Evolutionary conservation across 2,797 vertebrate species (phyloP).

Genomic region (Coluber constrictor): DNA sequence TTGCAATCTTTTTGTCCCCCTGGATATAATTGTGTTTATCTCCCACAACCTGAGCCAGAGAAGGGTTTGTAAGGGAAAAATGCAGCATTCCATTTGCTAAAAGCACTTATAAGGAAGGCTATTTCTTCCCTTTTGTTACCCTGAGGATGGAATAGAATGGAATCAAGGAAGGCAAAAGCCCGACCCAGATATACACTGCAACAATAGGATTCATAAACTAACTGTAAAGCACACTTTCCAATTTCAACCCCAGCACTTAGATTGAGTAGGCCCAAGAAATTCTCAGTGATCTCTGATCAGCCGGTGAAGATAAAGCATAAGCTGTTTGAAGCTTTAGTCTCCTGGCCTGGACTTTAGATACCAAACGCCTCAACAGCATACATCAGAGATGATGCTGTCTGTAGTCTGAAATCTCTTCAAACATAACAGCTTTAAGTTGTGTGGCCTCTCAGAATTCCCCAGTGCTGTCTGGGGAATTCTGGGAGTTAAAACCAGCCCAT

Average conservation of each 20-base stretch:
- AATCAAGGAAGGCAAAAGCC: not conserved
- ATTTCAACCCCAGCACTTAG: not conserved
- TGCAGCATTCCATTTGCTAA: not conserved
- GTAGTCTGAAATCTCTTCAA: not conserved
- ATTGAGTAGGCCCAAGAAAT: not conserved
- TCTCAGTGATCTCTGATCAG: not conserved
- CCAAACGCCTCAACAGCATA: not conserved
- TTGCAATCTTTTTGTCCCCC: not conserved
- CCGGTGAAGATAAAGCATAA: not conserved
- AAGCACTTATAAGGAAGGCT: not conserved
- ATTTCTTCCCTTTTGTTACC: not conserved
- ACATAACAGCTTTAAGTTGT: not conserved
- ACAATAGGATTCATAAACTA: not conserved
- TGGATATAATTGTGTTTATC: constrained; percentile 2
- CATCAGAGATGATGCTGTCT: not conserved
- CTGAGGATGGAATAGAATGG: not conserved
- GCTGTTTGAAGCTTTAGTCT: not conserved
- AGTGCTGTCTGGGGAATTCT: not conserved
- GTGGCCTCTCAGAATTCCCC: not conserved
- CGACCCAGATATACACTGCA: not conserved
- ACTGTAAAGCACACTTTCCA: not conserved
- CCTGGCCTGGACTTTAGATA: not conserved
- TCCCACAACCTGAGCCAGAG: constrained; percentile 1
- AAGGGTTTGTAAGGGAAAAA: not conserved
- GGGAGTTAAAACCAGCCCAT: not conserved